Base-by-base conservation (phyloP, 1,140 invertebrate genomes). In the Leguminivora glycinivorella region DNA sequence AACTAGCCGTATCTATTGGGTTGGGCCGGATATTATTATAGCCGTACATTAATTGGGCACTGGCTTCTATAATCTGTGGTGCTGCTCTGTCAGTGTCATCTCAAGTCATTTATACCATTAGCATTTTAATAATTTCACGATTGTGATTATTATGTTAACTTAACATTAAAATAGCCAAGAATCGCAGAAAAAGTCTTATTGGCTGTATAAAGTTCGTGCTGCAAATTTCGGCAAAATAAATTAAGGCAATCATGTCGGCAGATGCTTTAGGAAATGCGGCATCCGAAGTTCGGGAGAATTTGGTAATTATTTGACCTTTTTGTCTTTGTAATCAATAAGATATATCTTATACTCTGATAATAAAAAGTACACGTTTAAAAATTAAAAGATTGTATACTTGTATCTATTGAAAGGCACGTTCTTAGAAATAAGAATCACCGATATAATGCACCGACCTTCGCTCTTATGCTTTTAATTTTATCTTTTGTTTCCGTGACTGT, bases 201-300 rank as follows among this genome's bases (percentile, higher is more conserved):
- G 17, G 1, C 17, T 1, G 47, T 22, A 9, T 19, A 19, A 22
- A 52, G 4, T 22, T 22, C 5, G 19, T 52, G 47, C n/a, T 52
- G 47, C 19, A 22, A 52, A 6, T 9, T 52, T 52, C 1, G 47
- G 9, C 40, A 17, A 17, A 47, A 0, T 22, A 22, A 52, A 19
- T 52, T 22, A 22, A 10, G 17, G 2, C 47, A 22, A 77, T 77
- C 79, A 90, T 90, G 88, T 69, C 82, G 77, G 75, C 85, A 56
- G 88, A 90, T 31, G 72, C 82, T 26, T 67, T 88, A 69, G 56
- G 74, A 58, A 81, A 70, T 70, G 74, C 82, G 66, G 79, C 77
- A 56, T 80, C 70, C 25, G 82, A 87, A 81, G 83, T 90, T 63
- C 79, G 88, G 31, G 88, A 90, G 67, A 90, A 90, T 82, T 85